Base-by-base conservation (phyloP, 23 tunicate species). In the Halocynthia roretzi region DNA sequence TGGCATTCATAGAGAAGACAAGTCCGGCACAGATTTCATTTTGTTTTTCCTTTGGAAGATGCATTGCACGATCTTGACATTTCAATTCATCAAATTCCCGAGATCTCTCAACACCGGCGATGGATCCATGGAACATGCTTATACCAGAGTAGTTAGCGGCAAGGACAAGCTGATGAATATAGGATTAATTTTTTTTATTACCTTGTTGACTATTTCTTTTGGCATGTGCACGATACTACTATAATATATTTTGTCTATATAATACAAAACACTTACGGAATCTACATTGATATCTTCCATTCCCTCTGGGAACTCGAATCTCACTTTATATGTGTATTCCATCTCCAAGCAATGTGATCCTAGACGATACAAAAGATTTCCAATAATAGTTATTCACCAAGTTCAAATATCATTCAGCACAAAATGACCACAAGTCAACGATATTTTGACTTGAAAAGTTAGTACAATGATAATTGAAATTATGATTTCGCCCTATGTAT, bases 1-100 rank as follows among this genome's bases (percentile, higher is more conserved):
- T 78, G 2, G 97, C 90, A 20, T 90, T 81, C 97, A 91, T 91
- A 11, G 87, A 82, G 74, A 91, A 85, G 50, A 91, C 61, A 22
- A 91, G 87, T 8, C 82, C 86, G 5, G 86, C 84, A 68, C 97
- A 91, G 53, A 86, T 84, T 51, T 82, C 81, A 18, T 78, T 53
- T 48, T 90, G 97, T 21, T 22, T 49, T 10, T 72, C 77, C 54
- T 91, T 70, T 2, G 97, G 97, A 40, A 91, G 66, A 10, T 65
- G 54, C 97, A 91, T 85, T 18, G 89, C 97, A 11, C 64, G 55
- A 57, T 77, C 81, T 80, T 81, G 69, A 74, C 97, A 91, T 15
- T 82, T 81, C 49, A 81, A 72, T 17, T 91, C 91, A 9, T 72
- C 83, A 56, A 91, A 91, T 51, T 82, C 71, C 11, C 82, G 77